A percentile compares a stretch with the other conserved stretches of the same genome.
Conservation (phyloP, 1,140 invertebrate genomes). For the Nylanderia fulva region DNA sequence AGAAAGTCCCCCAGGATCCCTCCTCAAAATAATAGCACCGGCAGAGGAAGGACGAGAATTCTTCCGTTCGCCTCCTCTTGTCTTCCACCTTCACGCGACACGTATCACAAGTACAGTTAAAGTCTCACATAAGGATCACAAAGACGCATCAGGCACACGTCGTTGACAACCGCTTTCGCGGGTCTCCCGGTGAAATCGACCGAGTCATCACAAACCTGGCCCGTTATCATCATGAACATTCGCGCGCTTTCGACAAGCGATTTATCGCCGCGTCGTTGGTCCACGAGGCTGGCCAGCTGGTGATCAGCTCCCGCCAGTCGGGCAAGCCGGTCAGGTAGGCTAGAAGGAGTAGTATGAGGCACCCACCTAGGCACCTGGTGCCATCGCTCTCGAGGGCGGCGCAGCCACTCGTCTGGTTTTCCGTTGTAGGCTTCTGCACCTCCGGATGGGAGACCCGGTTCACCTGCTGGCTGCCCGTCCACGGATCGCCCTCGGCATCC, state of each 20-base stretch:
- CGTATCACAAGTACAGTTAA: slow-evolving; percentile 54
- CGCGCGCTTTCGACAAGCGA: not conserved
- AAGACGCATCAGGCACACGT: slow-evolving; percentile 45
- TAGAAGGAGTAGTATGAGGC: slow-evolving; percentile 83
- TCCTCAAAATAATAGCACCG: slow-evolving; percentile 34
- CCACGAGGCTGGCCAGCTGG: slow-evolving; percentile 58
- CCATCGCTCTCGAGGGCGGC: slow-evolving; percentile 65
- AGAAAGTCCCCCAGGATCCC: not conserved
- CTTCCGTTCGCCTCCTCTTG: not conserved
- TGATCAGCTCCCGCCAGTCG: slow-evolving; percentile 59
- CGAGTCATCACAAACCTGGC: slow-evolving; percentile 20
- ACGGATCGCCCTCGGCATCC: slow-evolving; percentile 78
- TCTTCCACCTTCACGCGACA: not conserved
- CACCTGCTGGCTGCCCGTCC: slow-evolving; percentile 81
- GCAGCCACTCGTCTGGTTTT: slow-evolving; percentile 81
- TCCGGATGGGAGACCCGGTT: slow-evolving; percentile 82
- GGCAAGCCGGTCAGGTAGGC: slow-evolving; percentile 73
- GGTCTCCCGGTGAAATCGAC: not conserved
- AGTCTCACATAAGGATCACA: slow-evolving; percentile 58
- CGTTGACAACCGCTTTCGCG: slow-evolving; percentile 22
- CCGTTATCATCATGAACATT: slow-evolving; percentile 65
- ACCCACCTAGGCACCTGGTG: slow-evolving; percentile 84
- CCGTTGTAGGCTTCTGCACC: slow-evolving; percentile 80
- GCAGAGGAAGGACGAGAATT: not conserved
- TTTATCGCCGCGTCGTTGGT: not conserved